phyloP scores from a whole-genome alignment of 2,888 invertebrate species.

The Acanthopleura granulata region DNA sequence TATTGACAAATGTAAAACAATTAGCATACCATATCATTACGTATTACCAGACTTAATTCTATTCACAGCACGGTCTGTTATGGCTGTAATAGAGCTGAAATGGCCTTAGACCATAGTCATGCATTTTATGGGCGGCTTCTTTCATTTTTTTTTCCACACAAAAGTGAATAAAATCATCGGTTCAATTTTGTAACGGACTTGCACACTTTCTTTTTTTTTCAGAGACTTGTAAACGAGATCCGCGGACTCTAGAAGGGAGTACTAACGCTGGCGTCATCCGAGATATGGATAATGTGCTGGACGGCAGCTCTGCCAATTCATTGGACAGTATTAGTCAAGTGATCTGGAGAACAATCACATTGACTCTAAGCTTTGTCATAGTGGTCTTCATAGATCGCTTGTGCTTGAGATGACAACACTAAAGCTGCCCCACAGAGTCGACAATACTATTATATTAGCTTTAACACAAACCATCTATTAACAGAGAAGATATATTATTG shows the following conservation, averaged over 20 bases:
- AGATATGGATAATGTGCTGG: conserved; percentile 1
- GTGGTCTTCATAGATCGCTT: conserved; percentile 5
- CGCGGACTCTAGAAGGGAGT: conserved; percentile 2
- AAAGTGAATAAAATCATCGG: too few relatives aligned
- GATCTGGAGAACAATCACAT: neutral
- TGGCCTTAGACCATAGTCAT: too few relatives aligned
- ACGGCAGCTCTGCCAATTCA: neutral
- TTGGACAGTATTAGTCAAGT: conserved; percentile 17
- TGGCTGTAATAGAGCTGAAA: too few relatives aligned
- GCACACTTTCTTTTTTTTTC: neutral
- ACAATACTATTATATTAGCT: conserved; percentile 15
- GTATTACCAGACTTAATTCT: too few relatives aligned
- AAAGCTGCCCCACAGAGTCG: neutral
- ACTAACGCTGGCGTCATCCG: conserved; percentile 2
- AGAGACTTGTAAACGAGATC: conserved; percentile 10
- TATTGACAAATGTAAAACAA: too few relatives aligned
- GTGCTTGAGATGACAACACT: conserved; percentile 10
- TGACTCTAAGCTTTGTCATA: conserved; percentile 16
- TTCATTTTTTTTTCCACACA: too few relatives aligned
- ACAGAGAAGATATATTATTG: conserved; percentile 15
- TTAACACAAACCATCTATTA: conserved; percentile 12
- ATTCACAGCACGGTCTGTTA: too few relatives aligned
- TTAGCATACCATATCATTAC: too few relatives aligned
- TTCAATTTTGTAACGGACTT: too few relatives aligned
- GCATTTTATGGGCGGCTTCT: too few relatives aligned